These are phyloP conservation scores for Hydrophis major DNA, from an alignment of 2,797 vertebrate species.

Conservation along the genomic window DNA sequence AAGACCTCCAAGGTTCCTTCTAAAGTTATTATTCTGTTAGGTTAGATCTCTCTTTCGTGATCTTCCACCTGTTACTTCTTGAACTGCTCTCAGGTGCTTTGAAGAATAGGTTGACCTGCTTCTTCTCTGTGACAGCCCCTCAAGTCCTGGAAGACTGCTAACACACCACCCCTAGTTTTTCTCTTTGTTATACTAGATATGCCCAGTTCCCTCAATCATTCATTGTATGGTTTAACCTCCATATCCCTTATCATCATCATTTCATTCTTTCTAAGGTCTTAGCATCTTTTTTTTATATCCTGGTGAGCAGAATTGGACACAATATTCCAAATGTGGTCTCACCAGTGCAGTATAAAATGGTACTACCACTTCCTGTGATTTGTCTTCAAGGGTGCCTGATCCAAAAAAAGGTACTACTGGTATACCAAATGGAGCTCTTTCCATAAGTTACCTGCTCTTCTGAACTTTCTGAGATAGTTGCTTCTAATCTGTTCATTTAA, in stretches of 20 bases:
- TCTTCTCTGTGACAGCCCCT: neutral
- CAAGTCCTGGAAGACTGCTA: neutral
- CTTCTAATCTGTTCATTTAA: neutral
- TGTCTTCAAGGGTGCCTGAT: neutral
- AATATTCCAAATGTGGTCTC: neutral
- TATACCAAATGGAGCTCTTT: neutral
- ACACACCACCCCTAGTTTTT: neutral
- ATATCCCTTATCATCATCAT: neutral
- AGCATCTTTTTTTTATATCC: neutral
- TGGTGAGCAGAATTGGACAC: neutral
- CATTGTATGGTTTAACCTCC: neutral
- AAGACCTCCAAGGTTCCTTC: neutral
- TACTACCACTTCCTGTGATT: neutral
- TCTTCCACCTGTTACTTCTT: neutral
- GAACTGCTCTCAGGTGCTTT: neutral
- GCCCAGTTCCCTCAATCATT: neutral
- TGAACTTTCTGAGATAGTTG: neutral
- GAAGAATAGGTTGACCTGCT: neutral
- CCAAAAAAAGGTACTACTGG: neutral
- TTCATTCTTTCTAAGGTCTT: neutral
- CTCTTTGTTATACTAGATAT: neutral
- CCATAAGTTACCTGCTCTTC: neutral
- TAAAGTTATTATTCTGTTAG: neutral
- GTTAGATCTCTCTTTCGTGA: neutral
- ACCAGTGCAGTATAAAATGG: neutral